Conservation (phyloP, 2,888 invertebrate species). For the Tridacna gigas region DNA sequence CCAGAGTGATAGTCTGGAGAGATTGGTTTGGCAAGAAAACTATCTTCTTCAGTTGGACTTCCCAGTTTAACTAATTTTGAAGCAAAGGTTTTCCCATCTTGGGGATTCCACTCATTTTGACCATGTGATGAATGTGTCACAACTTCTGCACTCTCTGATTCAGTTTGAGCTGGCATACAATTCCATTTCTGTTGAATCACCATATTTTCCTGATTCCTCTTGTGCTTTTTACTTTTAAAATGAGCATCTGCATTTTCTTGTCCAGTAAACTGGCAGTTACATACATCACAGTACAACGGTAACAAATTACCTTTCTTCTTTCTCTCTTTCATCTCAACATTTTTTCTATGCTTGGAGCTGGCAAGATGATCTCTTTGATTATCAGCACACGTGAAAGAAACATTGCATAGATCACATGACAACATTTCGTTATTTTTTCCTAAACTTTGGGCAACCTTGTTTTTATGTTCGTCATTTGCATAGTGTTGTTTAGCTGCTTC, state of each 20-base stretch:
- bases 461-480: slow-evolving; percentile 42
- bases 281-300: slow-evolving; percentile 47
- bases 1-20: neutral
- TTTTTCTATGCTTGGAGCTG: slow-evolving; percentile 70
- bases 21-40: slow-evolving; percentile 10
- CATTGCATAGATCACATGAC: slow-evolving; percentile 36
- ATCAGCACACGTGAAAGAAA: slow-evolving; percentile 48
- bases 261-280: slow-evolving; percentile 55
- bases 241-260: slow-evolving; percentile 66
- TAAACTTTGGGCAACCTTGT: slow-evolving; percentile 29
- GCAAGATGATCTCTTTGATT: slow-evolving; percentile 71
- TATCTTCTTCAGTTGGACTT: neutral
- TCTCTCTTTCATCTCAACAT: slow-evolving; percentile 24
- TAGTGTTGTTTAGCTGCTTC: slow-evolving; percentile 72
- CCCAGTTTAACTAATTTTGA: neutral
- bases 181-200: neutral
- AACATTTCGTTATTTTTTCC: neutral
- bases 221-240: slow-evolving; percentile 67
- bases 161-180: neutral
- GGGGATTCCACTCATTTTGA: neutral
- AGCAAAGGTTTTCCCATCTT: neutral
- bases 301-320: slow-evolving; percentile 24
- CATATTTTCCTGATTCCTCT: slow-evolving; percentile 55
- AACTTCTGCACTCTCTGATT: neutral
- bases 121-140: neutral